Conservation (phyloP, 2,113 vertebrate species). For the Pithys albifrons region DNA sequence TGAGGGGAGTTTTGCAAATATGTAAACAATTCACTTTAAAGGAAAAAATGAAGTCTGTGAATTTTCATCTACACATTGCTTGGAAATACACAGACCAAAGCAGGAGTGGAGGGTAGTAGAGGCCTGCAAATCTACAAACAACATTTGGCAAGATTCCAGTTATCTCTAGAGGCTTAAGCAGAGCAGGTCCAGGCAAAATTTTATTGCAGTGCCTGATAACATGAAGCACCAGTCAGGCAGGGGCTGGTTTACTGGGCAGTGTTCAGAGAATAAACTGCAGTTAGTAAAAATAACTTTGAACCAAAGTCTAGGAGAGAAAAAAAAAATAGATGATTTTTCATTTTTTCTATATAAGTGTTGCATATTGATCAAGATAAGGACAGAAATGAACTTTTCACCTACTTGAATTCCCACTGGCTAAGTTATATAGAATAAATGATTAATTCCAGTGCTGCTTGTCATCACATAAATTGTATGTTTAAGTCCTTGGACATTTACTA, state of each 20-base stretch:
- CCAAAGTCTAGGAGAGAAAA: neutral
- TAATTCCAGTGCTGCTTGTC: constrained; percentile 69
- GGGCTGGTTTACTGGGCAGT: neutral
- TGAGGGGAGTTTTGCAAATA: neutral
- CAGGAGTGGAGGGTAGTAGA: neutral
- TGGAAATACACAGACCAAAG: neutral
- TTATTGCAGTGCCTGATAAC: constrained; percentile 3
- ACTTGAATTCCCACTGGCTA: constrained; percentile 65
- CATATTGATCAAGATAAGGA: neutral
- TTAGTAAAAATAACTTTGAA: constrained; percentile 19
- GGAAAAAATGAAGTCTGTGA: constrained; percentile 4
- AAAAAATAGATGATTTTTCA: neutral
- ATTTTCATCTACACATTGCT: constrained; percentile 4
- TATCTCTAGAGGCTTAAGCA: constrained; percentile 45
- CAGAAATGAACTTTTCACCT: constrained; percentile 66
- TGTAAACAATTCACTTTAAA: constrained; percentile 44
- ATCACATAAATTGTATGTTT: constrained; percentile 77
- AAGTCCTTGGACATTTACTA: constrained; percentile 70
- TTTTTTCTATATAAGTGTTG: neutral
- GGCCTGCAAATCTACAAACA: constrained; percentile 5
- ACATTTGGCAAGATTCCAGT: constrained; percentile 1
- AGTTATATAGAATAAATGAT: constrained; percentile 72
- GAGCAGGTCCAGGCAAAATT: constrained; percentile 22
- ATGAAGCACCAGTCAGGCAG: neutral
- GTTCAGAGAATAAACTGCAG: neutral